A percentile compares a stretch with the other conserved stretches of the same genome.
Evolutionary conservation across 2,888 invertebrate genomes (phyloP).

Genomic region (Euzophera pinguis): DNA sequence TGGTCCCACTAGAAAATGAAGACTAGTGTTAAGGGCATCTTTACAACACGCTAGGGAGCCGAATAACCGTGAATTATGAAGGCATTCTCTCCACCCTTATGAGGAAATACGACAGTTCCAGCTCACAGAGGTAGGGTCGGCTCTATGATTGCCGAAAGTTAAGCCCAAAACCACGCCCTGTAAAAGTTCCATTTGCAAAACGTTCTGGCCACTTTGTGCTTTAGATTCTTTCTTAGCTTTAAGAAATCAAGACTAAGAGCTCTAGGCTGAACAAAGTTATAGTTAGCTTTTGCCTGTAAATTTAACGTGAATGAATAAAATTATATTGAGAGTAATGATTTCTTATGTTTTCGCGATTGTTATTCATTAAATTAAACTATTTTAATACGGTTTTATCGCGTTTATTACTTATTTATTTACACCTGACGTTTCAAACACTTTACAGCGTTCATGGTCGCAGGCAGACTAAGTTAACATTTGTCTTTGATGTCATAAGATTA

Average conservation of each 20-base stretch:
- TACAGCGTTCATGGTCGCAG: no score
- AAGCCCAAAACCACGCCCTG: slow-evolving; percentile 38
- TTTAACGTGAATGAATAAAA: no score
- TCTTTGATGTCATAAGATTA: no score
- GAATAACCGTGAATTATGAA: slow-evolving; percentile 74
- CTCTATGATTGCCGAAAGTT: slow-evolving; percentile 65
- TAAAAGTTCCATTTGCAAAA: slow-evolving; percentile 19
- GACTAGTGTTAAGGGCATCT: slow-evolving; percentile 78
- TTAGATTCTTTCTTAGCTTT: background rate
- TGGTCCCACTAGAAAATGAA: slow-evolving; percentile 67
- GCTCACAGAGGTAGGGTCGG: slow-evolving; percentile 52
- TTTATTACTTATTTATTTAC: no score
- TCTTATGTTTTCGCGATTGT: no score
- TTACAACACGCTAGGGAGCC: slow-evolving; percentile 73
- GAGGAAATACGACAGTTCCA: slow-evolving; percentile 77
- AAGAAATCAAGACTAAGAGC: background rate
- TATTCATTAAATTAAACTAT: no score
- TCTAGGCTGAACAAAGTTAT: no score
- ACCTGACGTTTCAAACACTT: no score
- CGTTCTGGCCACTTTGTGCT: slow-evolving; percentile 9
- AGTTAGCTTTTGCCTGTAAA: background rate
- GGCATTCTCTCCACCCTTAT: slow-evolving; percentile 75
- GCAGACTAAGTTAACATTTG: no score
- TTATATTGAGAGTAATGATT: no score
- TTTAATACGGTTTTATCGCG: no score